These are phyloP conservation scores for Coendou prehensilis DNA, from an alignment of 2,797 vertebrate species.

Conservation along the genomic window DNA sequence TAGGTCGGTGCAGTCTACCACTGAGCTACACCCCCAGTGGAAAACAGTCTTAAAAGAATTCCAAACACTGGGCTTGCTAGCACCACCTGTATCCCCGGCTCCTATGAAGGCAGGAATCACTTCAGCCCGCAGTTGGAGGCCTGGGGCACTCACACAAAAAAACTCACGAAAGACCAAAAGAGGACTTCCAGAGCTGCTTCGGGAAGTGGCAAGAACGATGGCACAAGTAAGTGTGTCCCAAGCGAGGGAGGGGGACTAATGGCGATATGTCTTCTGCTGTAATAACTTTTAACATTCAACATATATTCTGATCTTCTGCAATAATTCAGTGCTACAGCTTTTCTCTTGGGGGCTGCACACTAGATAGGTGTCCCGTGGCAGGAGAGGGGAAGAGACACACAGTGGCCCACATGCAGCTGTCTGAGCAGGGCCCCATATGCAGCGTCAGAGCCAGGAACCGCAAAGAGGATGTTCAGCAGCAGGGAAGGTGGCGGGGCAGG, in stretches of 20 bases:
- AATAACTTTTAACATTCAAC: not conserved
- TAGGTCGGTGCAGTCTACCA: not conserved
- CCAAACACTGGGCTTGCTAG: not conserved
- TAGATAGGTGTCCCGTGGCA: fast-evolving
- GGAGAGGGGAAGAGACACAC: not conserved
- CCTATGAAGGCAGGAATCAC: not conserved
- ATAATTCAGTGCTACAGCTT: not conserved
- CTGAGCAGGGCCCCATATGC: not conserved
- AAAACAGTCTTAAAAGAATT: not conserved
- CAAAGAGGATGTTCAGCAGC: not conserved
- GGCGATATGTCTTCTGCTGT: not conserved
- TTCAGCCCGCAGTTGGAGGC: not conserved
- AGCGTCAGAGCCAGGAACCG: not conserved
- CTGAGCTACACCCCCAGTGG: not conserved
- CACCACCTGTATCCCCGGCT: not conserved
- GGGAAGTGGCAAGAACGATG: not conserved
- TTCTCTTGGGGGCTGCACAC: not conserved
- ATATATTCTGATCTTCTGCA: not conserved
- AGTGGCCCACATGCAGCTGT: not conserved
- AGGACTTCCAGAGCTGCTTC: not conserved
- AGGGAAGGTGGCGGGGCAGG: not conserved
- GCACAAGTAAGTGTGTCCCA: not conserved
- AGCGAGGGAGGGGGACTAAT: not conserved
- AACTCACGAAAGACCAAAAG: not conserved
- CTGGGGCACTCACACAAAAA: not conserved